A percentile compares a stretch with the other conserved stretches of the same genome.
These are phyloP conservation scores for Protomyctophum bolini DNA, from an alignment of 2,113 vertebrate species.

Conservation along the genomic window DNA sequence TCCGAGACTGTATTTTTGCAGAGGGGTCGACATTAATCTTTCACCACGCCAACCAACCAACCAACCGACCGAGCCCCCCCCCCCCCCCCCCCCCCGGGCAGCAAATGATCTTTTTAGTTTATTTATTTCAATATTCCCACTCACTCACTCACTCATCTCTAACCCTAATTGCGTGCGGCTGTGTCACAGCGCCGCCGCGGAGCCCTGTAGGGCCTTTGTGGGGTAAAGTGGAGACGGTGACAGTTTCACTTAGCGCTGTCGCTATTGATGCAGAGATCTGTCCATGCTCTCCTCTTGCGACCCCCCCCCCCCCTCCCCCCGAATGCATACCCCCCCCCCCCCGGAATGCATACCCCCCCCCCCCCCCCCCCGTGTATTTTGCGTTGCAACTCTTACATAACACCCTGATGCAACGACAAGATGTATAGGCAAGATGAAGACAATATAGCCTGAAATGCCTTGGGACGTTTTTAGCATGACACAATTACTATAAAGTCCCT, in stretches of 20 bases:
- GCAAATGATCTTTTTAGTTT: slow-evolving; percentile 75
- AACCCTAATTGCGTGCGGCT: slow-evolving; percentile 50
- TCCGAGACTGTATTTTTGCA: slow-evolving; percentile 65
- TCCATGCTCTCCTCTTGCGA: slow-evolving; percentile 31
- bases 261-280: slow-evolving; percentile 41
- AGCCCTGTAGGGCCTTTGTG: slow-evolving; percentile 28
- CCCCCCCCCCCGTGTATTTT: slow-evolving; percentile 29
- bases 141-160: slow-evolving; percentile 50
- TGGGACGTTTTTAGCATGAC: slow-evolving; percentile 21
- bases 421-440: slow-evolving; percentile 45
- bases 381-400: slow-evolving; percentile 56
- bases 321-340: neutral
- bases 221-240: slow-evolving; percentile 38
- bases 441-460: slow-evolving; percentile 29
- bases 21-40: slow-evolving; percentile 74
- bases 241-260: slow-evolving; percentile 38
- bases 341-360: slow-evolving; percentile 7
- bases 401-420: slow-evolving; percentile 55
- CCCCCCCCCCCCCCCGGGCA: no score
- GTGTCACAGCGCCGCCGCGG: slow-evolving; percentile 15
- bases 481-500: neutral
- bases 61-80: no score
- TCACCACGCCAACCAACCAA: slow-evolving; percentile 54
- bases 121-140: slow-evolving; percentile 75
- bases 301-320: slow-evolving; percentile 4